A percentile compares a stretch with the other conserved stretches of the same genome.
Evolutionary conservation across 2,888 invertebrate species (phyloP).

Genomic region (Lasius platythorax): DNA sequence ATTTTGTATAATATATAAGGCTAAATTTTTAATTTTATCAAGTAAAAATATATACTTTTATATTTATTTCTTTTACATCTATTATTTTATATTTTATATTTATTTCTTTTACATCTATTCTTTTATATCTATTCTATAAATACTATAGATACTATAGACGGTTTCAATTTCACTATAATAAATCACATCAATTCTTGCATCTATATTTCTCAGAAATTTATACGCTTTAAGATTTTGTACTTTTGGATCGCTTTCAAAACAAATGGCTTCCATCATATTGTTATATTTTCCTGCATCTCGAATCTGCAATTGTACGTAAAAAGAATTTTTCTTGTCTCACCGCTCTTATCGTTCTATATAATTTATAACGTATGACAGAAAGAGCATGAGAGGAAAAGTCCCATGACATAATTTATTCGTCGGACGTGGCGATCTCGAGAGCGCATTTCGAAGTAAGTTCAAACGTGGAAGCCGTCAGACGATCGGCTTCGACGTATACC

Average conservation of each 20-base stretch:
- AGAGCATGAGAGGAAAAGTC: constrained; percentile 16
- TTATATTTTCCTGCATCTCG: constrained; percentile 4
- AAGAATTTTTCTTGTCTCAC: constrained; percentile 4
- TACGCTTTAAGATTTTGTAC: constrained; percentile 9
- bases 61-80: not conserved
- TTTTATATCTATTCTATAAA: not conserved
- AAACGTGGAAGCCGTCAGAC: constrained; percentile 21
- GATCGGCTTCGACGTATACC: constrained; percentile 25
- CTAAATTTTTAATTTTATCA: not conserved
- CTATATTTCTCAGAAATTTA: constrained; percentile 6
- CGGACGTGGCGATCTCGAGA: constrained; percentile 25
- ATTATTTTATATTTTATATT: not conserved
- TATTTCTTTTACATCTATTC: not conserved
- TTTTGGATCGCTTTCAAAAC: not conserved
- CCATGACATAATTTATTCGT: constrained; percentile 31
- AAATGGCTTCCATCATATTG: constrained; percentile 18
- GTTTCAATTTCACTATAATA: not conserved
- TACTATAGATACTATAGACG: not conserved
- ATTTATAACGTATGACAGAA: constrained; percentile 36
- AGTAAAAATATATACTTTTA: not conserved
- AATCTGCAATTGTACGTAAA: constrained; percentile 26
- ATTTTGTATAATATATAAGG: not conserved
- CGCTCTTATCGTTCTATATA: constrained; percentile 27
- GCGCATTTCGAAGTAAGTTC: not conserved
- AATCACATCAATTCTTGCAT: not conserved